Evolutionary conservation across 2,113 vertebrate species (phyloP), one percentile per base, ranked within the genome.

Genomic region (Thoracochromis brauschi): DNA sequence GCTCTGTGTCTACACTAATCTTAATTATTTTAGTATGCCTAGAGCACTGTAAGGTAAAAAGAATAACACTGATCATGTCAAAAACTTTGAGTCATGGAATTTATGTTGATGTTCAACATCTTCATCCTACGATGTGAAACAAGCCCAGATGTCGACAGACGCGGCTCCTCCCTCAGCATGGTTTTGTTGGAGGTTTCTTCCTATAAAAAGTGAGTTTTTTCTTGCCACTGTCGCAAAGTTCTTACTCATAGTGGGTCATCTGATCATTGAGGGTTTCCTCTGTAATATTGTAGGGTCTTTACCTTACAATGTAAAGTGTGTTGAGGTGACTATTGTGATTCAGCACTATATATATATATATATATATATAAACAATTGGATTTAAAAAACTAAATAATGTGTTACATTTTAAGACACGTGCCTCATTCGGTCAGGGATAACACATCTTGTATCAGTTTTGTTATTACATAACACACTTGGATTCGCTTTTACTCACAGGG

Each of bases 161-260:
- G 5, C 1, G 5, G 31, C 31, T 65, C 31, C 31, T 65, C 60
- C 6, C 31, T 38, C 0, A 65, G 17, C 60, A 3, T 35, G 10
- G 60, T 13, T 65, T 8, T 65, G 33, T 8, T 0, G 1, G 60
- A 65, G 4, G 17, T 65, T 65, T 65, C 31, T 38, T 65, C 60
- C 60, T 65, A n/a, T 65, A 35, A 63, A 63, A 35, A 63, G 58
- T 0, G 31, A 35, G 31, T n/a, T n/a, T 7, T 63, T 63, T 63
- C 10, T 38, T 13, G 33, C 33, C 33, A 38, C 31, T n/a, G 31
- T 65, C 4, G 3, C 60, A n/a, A 65, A 65, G 2, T 2, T 65
- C 60, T 38, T 21, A 38, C 33, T 65, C 6, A 65, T 13, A 38
- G 33, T 2, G 0, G 10, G 6, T 0, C 0, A 1, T 0, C 10